Evolutionary conservation across 1,140 invertebrate genomes (phyloP).

Genomic region (Polypedilum vanderplanki): DNA sequence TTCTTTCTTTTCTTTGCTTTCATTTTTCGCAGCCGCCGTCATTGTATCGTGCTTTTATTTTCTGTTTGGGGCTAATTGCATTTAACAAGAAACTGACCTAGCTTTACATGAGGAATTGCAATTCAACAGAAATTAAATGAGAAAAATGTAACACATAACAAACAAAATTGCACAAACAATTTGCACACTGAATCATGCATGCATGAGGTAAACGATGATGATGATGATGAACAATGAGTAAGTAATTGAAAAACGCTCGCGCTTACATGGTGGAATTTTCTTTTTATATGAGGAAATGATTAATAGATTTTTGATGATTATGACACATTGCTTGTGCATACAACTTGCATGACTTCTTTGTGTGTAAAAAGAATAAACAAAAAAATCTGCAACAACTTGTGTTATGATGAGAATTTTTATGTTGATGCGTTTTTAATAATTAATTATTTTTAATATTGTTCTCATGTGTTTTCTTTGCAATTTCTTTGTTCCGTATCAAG

Average conservation of each 20-base stretch:
- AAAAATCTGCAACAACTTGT: background rate
- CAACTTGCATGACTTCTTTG: background rate
- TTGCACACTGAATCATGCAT: slow-evolving; percentile 12
- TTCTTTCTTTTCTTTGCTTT: background rate
- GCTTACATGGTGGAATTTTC: background rate
- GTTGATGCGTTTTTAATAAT: background rate
- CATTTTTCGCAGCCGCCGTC: background rate
- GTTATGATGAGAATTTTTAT: background rate
- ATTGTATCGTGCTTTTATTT: background rate
- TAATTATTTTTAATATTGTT: no score
- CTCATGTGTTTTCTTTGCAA: no score
- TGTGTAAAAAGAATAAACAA: background rate
- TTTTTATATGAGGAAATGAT: slow-evolving; percentile 15
- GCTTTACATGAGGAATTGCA: slow-evolving; percentile 18
- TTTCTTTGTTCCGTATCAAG: no score
- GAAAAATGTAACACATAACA: background rate
- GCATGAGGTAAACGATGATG: background rate
- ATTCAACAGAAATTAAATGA: slow-evolving; percentile 11
- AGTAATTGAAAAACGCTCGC: background rate
- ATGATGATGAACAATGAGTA: background rate
- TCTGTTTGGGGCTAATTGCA: slow-evolving; percentile 14
- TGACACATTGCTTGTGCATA: no score
- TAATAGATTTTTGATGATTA: slow-evolving; percentile 23
- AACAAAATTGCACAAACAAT: slow-evolving; percentile 13
- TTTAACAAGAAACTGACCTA: slow-evolving; percentile 16